Base-by-base conservation (phyloP, 2,113 vertebrate species). In the Chamaea fasciata region DNA sequence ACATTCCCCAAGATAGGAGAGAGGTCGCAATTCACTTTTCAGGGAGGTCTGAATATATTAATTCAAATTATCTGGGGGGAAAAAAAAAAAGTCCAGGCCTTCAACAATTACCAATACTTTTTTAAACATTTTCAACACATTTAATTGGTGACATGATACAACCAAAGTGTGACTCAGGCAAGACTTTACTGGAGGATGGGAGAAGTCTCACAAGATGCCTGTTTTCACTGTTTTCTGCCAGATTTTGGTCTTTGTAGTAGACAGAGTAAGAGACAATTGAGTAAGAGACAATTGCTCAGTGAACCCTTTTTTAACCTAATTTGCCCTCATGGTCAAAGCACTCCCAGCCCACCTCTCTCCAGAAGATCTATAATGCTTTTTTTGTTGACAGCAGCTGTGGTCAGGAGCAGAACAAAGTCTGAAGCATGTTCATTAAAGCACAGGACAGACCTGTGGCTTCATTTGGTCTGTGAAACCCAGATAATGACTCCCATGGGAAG, bases 401-500 rank as follows among this genome's bases (percentile, higher is more conserved):
- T 31, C 37, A 77, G 28, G 37, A 86, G 41, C 76, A 69, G 87
- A 89, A 57, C n/a, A 86, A 95, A 80, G 65, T 21, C 60, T 11
- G 41, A 89, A 83, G 28, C 28, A 9, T 11, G 6, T 86, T 69
- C 55, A 77, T 87, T 28, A 70, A 77, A 77, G 68, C n/a, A 65
- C n/a, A 65, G 80, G 55, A 62, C 22, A 80, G 21, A 74, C 5
- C 0, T 4, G 4, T 0, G 2, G 11, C 9, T 80, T 39, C 30
- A 1, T 60, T 69, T 7, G 7, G 28, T 27, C 44, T 53, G 41
- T 1, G 8, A 35, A 71, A 62, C 35, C 74, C 31, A 50, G 73
- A 62, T n/a, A 46, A 59, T 0, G 0, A 33, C 12, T 63, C 42
- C 59, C 1, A 0, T 13, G 55, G 46, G 55, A 62, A 73, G 35